Base-by-base conservation (phyloP, 2,888 invertebrate genomes). In the Byasa hedistus region DNA sequence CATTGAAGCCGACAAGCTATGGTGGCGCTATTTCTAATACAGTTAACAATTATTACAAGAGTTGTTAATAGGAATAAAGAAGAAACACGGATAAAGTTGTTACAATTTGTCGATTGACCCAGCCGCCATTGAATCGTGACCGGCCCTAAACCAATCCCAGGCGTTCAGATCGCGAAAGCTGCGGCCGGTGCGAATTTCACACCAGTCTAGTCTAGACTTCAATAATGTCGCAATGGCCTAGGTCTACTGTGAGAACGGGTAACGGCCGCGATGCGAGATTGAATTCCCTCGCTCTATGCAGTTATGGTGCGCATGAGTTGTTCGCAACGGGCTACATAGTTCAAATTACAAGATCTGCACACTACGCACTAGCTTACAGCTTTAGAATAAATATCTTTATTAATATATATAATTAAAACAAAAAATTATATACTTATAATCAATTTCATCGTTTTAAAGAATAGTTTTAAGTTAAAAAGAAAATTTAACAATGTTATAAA, bases 181-280 rank as follows among this genome's bases (percentile, higher is more conserved):
- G 79, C 77, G 82, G 82, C 82, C 83, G 86, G 83, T 83, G 87
- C 86, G 86, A 87, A 86, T 88, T 89, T 90, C 89, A 89, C 88
- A 90, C 91, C 88, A 81, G 82, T 85, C 83, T 87, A 83, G 87
- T 82, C 85, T 87, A 87, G 86, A 85, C 81, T 80, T 72, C 72
- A 69, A 79, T 79, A 78, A 78, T 88, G 84, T 83, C 81, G 86
- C 84, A 84, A 86, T 81, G 76, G 72, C 70, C 78, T 78, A 77
- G 73, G 68, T 78, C 77, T 76, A 81, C 84, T 83, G 87, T 87
- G 88, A 84, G 89, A 89, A 86, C 80, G 77, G 82, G 79, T 85
- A 86, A 85, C 83, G 82, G 82, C 76, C 75, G 74, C 74, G 72
- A 70, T 76, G 79, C 79, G 74, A 81, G 79, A 84, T 83, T 82